These are phyloP conservation scores for Pterobdella sp. DNA, from an alignment of 2,888 invertebrate genomes.

Conservation along the genomic window DNA sequence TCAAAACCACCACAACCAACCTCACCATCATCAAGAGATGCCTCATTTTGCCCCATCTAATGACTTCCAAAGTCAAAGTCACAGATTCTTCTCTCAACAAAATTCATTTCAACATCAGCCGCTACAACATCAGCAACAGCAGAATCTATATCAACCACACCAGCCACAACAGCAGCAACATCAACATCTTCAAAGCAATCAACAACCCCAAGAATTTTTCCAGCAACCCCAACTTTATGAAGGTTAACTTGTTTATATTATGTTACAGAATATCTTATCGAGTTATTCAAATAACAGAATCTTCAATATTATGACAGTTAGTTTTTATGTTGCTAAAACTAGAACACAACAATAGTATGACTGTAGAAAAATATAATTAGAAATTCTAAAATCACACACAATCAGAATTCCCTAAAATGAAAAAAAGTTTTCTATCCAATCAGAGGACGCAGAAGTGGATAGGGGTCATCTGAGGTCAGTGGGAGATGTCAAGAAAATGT, in stretches of 20 bases:
- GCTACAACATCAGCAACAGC: background rate
- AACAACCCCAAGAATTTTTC: background rate
- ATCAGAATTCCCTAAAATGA: background rate
- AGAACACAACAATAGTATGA: too few species aligned
- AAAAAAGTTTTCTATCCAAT: background rate
- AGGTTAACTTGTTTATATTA: too few species aligned
- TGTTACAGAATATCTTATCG: too few species aligned
- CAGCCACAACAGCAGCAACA: background rate
- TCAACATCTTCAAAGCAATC: background rate
- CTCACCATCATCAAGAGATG: background rate
- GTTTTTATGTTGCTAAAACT: too few species aligned
- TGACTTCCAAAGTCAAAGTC: background rate
- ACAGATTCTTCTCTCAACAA: background rate
- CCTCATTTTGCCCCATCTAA: background rate
- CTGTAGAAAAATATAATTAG: too few species aligned
- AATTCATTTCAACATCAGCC: background rate
- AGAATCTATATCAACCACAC: background rate
- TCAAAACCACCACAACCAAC: background rate
- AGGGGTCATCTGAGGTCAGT: conserved; percentile 28
- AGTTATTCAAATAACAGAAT: too few species aligned
- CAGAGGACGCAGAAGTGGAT: conserved; percentile 25
- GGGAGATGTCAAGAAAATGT: conserved; percentile 30
- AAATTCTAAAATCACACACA: too few species aligned
- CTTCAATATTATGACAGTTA: too few species aligned
- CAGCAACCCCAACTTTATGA: background rate